Conservation (phyloP, 2,888 invertebrate genomes). For the Andrena dorsata region DNA sequence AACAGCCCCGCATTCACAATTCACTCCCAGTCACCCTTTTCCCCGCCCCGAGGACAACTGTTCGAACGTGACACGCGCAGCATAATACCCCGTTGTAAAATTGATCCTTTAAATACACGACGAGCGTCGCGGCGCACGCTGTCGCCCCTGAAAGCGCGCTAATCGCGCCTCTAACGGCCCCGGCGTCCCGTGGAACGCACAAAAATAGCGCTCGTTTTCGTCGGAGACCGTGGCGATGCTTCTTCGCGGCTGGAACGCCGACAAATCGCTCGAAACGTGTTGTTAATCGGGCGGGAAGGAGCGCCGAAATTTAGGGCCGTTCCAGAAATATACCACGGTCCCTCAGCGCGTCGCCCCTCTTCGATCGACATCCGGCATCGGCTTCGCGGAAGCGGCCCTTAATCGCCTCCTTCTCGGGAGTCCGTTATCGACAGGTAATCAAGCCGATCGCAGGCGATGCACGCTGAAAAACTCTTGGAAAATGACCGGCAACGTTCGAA, state of each 20-base stretch:
- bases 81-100: constrained; percentile 56
- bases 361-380: constrained; percentile 29
- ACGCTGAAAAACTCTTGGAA: not conserved
- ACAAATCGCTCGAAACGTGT: constrained; percentile 71
- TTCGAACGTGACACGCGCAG: constrained; percentile 39
- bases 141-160: constrained; percentile 36
- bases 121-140: not conserved
- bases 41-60: constrained; percentile 24
- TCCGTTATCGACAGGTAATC: constrained; percentile 61
- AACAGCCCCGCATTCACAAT: not conserved
- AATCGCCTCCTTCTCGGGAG: constrained; percentile 38
- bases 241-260: constrained; percentile 65
- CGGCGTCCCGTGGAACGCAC: constrained; percentile 56
- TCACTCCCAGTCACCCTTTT: not conserved
- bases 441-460: constrained; percentile 33
- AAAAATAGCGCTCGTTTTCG: constrained; percentile 64
- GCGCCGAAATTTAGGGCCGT: constrained; percentile 63
- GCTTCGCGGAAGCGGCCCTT: constrained; percentile 45
- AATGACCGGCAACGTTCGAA: not conserved
- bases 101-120: constrained; percentile 53
- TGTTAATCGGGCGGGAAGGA: constrained; percentile 71
- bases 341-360: constrained; percentile 37
- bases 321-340: constrained; percentile 61
- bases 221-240: constrained; percentile 52
- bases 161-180: constrained; percentile 46